A percentile compares a stretch with the other conserved stretches of the same genome.
phyloP scores from a whole-genome alignment of 2,113 vertebrate species.

The Lethenteron reissneri region DNA sequence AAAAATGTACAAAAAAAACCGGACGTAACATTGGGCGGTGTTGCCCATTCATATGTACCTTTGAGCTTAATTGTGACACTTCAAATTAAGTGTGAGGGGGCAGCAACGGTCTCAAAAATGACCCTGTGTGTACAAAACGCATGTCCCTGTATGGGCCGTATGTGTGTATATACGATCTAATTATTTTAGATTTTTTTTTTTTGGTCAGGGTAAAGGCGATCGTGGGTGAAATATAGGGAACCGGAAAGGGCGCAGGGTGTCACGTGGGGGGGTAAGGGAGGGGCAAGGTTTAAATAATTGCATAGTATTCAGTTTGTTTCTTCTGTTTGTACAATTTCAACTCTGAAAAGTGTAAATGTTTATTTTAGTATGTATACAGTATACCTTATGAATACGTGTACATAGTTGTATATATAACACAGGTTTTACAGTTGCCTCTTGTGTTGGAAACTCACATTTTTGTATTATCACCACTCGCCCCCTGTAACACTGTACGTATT shows the following conservation, averaged over 20 bases:
- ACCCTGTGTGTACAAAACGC: too few relatives aligned
- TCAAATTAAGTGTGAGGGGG: too few relatives aligned
- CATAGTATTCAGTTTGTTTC: constrained; percentile 4
- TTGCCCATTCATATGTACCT: too few relatives aligned
- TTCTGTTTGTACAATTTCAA: constrained; percentile 5
- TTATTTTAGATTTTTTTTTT: too few relatives aligned
- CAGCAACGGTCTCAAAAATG: too few relatives aligned
- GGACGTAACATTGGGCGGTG: too few relatives aligned
- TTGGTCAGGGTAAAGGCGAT: too few relatives aligned
- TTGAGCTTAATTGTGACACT: too few relatives aligned
- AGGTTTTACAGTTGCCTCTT: neutral
- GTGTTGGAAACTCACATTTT: neutral
- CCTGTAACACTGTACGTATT: constrained; percentile 2
- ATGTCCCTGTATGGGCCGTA: too few relatives aligned
- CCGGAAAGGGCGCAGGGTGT: neutral
- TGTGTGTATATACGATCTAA: too few relatives aligned
- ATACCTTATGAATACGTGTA: constrained; percentile 2
- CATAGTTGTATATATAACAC: constrained; percentile 1
- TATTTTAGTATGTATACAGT: constrained; percentile 1
- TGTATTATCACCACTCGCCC: neutral
- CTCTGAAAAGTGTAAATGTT: neutral
- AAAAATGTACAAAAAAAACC: too few relatives aligned
- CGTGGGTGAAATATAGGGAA: too few relatives aligned
- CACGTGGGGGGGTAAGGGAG: neutral
- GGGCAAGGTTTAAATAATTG: neutral